These are phyloP conservation scores for Cordylochernes scorpioides DNA, from an alignment of 2,888 invertebrate genomes.

Conservation along the genomic window DNA sequence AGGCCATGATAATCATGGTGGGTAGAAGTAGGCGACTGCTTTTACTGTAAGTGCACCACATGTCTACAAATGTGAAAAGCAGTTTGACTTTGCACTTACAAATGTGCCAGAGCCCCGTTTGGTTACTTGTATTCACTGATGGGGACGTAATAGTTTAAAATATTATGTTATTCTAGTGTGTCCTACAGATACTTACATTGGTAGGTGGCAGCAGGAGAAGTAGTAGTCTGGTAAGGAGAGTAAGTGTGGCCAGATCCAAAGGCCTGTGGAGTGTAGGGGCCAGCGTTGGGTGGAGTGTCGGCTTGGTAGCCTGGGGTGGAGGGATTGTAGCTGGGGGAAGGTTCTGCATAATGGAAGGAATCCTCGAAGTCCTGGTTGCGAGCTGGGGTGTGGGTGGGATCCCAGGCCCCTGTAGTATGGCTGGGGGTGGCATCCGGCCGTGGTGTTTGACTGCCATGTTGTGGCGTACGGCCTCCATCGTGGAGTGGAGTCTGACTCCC, in stretches of 20 bases:
- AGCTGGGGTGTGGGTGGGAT: constrained; percentile 69
- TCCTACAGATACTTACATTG: too few relatives aligned
- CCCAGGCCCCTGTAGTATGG: constrained; percentile 61
- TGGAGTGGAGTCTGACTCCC: constrained; percentile 67
- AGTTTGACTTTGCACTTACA: too few relatives aligned
- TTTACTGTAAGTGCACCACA: too few relatives aligned
- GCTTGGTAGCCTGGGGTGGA: constrained; percentile 26
- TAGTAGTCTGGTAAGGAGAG: constrained; percentile 64
- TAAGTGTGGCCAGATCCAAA: constrained; percentile 66
- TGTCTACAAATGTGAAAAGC: too few relatives aligned
- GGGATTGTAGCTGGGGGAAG: constrained; percentile 43
- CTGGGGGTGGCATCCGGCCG: constrained; percentile 73
- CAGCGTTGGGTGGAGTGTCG: constrained; percentile 22
- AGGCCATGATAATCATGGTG: too few relatives aligned
- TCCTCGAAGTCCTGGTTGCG: constrained; percentile 45
- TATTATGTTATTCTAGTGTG: too few relatives aligned
- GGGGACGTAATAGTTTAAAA: too few relatives aligned
- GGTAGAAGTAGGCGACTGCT: too few relatives aligned
- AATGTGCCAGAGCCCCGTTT: too few relatives aligned
- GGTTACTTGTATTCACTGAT: too few relatives aligned
- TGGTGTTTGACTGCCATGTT: constrained; percentile 72
- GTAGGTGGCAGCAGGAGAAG: constrained; percentile 42
- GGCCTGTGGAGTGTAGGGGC: constrained; percentile 75
- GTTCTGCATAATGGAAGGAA: constrained; percentile 45
- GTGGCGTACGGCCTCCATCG: constrained; percentile 67